Percentiles rank a stretch among this genome's conserved stretches.
Conservation (phyloP, 2,888 invertebrate species). For the Atherix ibis region DNA sequence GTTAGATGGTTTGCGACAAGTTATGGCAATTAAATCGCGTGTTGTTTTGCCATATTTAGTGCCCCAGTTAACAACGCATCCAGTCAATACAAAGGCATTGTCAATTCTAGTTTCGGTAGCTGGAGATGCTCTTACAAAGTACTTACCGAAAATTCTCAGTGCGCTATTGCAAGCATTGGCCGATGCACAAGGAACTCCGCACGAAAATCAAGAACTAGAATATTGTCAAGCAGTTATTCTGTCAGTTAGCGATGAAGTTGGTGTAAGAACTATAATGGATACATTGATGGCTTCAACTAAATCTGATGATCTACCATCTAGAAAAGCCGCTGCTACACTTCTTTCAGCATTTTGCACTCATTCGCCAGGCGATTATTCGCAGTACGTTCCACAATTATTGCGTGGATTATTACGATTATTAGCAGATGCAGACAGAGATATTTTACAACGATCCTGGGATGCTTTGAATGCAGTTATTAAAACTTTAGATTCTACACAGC, state of each 20-base stretch:
- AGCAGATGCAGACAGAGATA: slow-evolving; percentile 63
- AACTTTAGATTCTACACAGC: slow-evolving; percentile 69
- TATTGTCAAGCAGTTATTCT: slow-evolving; percentile 88
- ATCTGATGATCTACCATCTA: slow-evolving; percentile 43
- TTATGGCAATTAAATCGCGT: slow-evolving; percentile 91
- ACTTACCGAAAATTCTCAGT: slow-evolving; percentile 80
- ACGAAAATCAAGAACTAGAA: slow-evolving; percentile 60
- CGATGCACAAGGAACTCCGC: slow-evolving; percentile 46
- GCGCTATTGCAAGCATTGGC: slow-evolving; percentile 68
- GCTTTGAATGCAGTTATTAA: slow-evolving; percentile 80
- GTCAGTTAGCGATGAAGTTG: slow-evolving; percentile 76
- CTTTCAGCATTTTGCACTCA: slow-evolving; percentile 81
- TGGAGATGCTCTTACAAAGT: slow-evolving; percentile 80
- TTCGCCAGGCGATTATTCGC: slow-evolving; percentile 71
- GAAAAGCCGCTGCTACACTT: slow-evolving; percentile 72
- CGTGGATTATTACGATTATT: slow-evolving; percentile 76
- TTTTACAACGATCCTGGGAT: slow-evolving; percentile 78
- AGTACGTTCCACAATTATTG: slow-evolving; percentile 76
- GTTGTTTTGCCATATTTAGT: slow-evolving; percentile 93
- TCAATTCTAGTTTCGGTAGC: slow-evolving; percentile 90
- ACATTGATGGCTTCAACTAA: slow-evolving; percentile 64
- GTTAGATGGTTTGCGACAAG: slow-evolving; percentile 88
- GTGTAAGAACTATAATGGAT: slow-evolving; percentile 75
- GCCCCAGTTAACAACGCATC: slow-evolving; percentile 77
- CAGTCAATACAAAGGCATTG: slow-evolving; percentile 84